Evolutionary conservation across 2,888 invertebrate genomes (phyloP).

Genomic region (Adela reaumurella): DNA sequence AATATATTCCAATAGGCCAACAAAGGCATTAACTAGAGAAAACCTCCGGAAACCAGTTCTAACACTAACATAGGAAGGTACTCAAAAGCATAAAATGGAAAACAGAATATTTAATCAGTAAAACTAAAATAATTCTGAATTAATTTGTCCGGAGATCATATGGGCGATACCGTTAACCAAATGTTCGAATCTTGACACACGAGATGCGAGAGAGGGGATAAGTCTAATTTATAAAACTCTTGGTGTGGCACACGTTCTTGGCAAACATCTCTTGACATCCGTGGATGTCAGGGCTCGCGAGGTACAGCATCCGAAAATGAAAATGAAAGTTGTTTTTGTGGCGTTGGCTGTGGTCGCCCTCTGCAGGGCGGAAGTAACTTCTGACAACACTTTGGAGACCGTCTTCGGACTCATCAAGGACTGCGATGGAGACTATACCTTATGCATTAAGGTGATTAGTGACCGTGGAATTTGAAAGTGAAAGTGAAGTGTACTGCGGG

Average conservation of each 20-base stretch:
- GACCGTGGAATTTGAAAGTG: slow-evolving; percentile 10
- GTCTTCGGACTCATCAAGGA: slow-evolving; percentile 68
- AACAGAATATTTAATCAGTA: neutral
- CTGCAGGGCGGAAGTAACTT: slow-evolving; percentile 37
- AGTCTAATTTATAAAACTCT: neutral
- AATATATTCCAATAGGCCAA: neutral
- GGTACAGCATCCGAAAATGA: slow-evolving; percentile 19
- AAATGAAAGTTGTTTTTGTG: slow-evolving; percentile 21
- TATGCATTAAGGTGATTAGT: slow-evolving; percentile 70
- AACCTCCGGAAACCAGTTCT: neutral
- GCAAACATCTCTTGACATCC: neutral
- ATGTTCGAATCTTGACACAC: no score
- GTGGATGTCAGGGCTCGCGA: neutral
- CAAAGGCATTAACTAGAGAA: neutral
- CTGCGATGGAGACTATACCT: slow-evolving; percentile 64
- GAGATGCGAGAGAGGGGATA: neutral
- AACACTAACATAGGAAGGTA: neutral
- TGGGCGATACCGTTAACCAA: neutral
- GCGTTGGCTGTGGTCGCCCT: slow-evolving; percentile 38
- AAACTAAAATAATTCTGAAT: neutral
- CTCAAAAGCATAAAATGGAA: neutral
- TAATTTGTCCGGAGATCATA: neutral
- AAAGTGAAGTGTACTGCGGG: neutral
- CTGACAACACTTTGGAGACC: slow-evolving; percentile 57
- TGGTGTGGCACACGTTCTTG: neutral